Base-by-base conservation (phyloP, 2,113 vertebrate species). In the Pipa parva region DNA sequence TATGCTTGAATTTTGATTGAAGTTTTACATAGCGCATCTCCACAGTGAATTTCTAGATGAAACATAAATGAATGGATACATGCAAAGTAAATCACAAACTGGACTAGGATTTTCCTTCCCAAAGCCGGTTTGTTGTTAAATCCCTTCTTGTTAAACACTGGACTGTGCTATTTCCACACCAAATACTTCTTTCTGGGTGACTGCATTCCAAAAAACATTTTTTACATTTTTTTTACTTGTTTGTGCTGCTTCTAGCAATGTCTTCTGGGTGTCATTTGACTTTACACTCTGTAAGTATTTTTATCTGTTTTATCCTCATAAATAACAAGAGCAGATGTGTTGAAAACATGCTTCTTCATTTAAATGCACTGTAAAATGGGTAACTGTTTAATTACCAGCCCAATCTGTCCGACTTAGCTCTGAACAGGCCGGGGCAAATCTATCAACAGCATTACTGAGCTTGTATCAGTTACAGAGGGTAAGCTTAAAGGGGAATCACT, bases 61-160 rank as follows among this genome's bases (percentile, higher is more conserved):
- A 7, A 24, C 57, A 60, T 52, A 51, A 60, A 60, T 45, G 39
- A 45, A 56, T 49, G 13, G 28, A 61, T 39, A 36, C 49, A 29
- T 24, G 45, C 26, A 67, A 18, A 39, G 33, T 50, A 65, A 42
- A 5, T 63, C 58, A 74, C 62, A 63, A 73, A 72, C 72, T 72
- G 59, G 48, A 73, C 64, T 74, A 74, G 46, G 7, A 42, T 57
- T 42, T 15, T 31, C 27, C 25, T 18, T 64, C 70, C 11, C 8
- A 71, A 66, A 65, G 37, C 59, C 46, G 27, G 27, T 58, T 52
- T 73, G 42, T 1, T 15, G 28, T 25, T 18, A 26, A 1, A 9
- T 17, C 4, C 9, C 52, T 24, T 22, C 2, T 26, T 26, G 48
- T 63, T 58, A 73, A 15, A 58, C 42, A 63, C 67, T 26, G n/a